Evolutionary conservation across 2,113 vertebrate species (phyloP), one percentile per base, ranked within the genome.

Genomic region (Rhynchomys soricoides): DNA sequence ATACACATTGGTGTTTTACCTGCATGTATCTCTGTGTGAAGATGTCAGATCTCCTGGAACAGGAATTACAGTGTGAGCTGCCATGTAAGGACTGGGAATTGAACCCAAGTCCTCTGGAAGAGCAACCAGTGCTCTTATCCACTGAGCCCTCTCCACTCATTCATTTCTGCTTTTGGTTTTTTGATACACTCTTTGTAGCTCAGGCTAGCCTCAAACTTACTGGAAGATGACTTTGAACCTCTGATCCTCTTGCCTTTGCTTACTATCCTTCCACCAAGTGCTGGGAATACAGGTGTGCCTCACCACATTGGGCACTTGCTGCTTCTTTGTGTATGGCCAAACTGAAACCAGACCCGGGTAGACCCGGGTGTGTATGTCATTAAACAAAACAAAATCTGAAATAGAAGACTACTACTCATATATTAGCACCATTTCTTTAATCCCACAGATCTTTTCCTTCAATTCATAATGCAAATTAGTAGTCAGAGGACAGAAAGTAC

Each of bases 371-470:
- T 43, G 62, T 95, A 85, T 59, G 87, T 93, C 52, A 59, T 77
- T 81, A 78, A 74, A 93, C 48, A 78, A 94, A 89, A 95, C 22
- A 59, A 81, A 96, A 78, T 59, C 24, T 6, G 26, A 73, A 94
- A 79, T 86, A 64, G 75, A 19, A 73, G 50, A 74, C 6, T 83
- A 45, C 17, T 85, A 9, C 26, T 50, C 34, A 66, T 31, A 16
- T 22, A 64, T 70, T 74, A 93, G 43, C 45, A 74, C 52, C 59
- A 66, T 70, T 66, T 48, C 55, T 45, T 66, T 50, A 78, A 45
- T 57, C 74, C 83, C 50, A 31, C 34, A 68, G 82, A 81, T 77
- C 26, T 68, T 57, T 91, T 77, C 45, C 31, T 52, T 81, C 66
- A 50, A 73, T 29, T 95, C 52, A 45, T 59, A 89, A n/a, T 29